Conservation (phyloP, 2,797 vertebrate species). For the Psittacula echo region DNA sequence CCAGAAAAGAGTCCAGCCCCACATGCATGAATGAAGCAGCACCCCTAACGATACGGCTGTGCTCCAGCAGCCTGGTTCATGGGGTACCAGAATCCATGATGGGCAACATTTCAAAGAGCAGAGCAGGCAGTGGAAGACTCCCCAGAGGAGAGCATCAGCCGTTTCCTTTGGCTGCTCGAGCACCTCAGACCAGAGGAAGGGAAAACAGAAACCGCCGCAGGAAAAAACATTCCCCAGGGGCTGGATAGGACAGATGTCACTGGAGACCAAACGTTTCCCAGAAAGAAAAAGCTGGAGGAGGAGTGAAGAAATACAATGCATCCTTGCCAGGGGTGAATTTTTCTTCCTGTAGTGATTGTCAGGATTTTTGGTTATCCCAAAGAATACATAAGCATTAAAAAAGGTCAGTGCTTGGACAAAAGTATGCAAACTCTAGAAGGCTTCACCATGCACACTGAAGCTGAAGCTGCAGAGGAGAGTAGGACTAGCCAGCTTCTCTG, state of each 20-base stretch:
- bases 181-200: not conserved
- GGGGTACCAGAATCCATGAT: rapidly evolving
- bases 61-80: rapidly evolving
- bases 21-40: rapidly evolving
- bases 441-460: rapidly evolving
- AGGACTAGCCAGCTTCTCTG: not conserved
- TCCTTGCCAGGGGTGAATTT: not conserved
- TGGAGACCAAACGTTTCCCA: not conserved
- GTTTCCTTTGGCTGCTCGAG: not conserved
- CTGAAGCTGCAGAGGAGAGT: not conserved
- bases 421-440: not conserved
- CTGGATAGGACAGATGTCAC: not conserved
- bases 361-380: not conserved
- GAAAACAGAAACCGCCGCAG: not conserved
- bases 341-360: not conserved
- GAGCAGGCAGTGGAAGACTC: not conserved
- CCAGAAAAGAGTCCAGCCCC: not conserved
- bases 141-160: not conserved
- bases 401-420: not conserved
- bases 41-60: not conserved
- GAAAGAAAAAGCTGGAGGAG: not conserved
- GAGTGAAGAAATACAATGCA: not conserved
- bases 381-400: not conserved
- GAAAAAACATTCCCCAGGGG: not conserved
- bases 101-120: not conserved